A percentile compares a stretch with the other conserved stretches of the same genome.
phyloP scores from a whole-genome alignment of 2,113 vertebrate species.

The Scolopax mira region DNA sequence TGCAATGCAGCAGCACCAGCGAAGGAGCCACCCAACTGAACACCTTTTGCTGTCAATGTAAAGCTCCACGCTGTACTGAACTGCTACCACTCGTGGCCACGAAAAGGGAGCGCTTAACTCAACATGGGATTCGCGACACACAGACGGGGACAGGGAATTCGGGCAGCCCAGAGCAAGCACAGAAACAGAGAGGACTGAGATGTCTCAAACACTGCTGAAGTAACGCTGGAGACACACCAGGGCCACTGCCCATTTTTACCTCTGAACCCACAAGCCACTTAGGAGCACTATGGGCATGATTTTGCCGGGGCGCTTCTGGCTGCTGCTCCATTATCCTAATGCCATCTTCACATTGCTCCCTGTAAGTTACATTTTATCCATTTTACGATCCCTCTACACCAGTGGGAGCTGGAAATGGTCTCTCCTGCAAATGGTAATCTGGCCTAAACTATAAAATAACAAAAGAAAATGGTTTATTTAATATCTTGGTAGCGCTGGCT shows the following conservation, averaged over 20 bases:
- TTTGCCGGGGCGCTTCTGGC: neutral
- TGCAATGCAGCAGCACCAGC: neutral
- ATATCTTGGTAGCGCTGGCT: neutral
- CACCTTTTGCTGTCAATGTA: neutral
- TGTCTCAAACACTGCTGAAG: neutral
- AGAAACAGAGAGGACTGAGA: neutral
- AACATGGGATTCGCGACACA: accelerated
- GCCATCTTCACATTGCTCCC: neutral
- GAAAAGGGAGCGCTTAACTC: neutral
- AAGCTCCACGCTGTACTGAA: neutral
- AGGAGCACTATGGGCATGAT: neutral
- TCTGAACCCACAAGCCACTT: neutral
- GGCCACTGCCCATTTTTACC: neutral
- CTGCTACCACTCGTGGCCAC: neutral
- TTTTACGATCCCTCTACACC: accelerated
- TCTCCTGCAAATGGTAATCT: neutral
- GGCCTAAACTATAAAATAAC: neutral
- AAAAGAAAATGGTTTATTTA: conserved; percentile 19
- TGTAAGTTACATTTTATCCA: neutral
- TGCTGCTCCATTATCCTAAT: neutral
- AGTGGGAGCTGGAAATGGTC: neutral
- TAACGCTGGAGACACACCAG: neutral
- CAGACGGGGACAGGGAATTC: neutral
- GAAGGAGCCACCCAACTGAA: neutral
- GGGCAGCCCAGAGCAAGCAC: neutral